Percentiles rank a stretch among this genome's conserved stretches.
Conservation (phyloP, 2,797 vertebrate species). For the Paratrypauchen microcephalus region DNA sequence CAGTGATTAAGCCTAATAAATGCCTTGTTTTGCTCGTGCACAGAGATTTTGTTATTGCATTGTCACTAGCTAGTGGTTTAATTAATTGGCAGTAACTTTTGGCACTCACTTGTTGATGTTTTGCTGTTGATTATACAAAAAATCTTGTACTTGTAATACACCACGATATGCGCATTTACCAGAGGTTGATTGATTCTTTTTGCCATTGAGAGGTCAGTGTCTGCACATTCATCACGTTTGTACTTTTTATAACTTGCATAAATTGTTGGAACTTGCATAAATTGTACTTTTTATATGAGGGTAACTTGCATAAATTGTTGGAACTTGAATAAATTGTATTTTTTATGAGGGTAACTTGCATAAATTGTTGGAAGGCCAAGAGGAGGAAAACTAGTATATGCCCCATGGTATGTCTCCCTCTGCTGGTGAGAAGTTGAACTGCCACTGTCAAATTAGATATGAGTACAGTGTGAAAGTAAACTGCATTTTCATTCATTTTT, state of each 20-base stretch:
- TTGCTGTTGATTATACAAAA: background rate
- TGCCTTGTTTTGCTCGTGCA: too few species aligned
- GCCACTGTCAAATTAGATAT: background rate
- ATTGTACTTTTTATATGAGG: too few species aligned
- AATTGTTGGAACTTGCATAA: background rate
- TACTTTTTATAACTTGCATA: background rate
- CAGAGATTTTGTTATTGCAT: background rate
- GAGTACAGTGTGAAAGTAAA: too few species aligned
- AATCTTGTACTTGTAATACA: background rate
- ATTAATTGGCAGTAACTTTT: background rate
- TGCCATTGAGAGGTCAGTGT: background rate
- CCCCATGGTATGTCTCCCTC: slow-evolving; percentile 46
- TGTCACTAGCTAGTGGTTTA: background rate
- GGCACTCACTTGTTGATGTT: too few species aligned
- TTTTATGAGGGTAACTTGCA: background rate
- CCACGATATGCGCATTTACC: background rate
- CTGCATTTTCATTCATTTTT: too few species aligned
- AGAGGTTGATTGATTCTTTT: background rate
- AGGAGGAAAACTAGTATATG: background rate
- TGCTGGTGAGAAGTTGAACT: slow-evolving; percentile 50
- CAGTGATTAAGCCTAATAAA: too few species aligned
- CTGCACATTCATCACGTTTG: background rate
- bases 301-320: too few species aligned
- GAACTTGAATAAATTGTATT: too few species aligned
- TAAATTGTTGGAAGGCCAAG: background rate